Percentiles rank a stretch among this genome's conserved stretches.
Evolutionary conservation across 2,113 vertebrate species (phyloP).

Genomic region (Leucopsar rothschildi): DNA sequence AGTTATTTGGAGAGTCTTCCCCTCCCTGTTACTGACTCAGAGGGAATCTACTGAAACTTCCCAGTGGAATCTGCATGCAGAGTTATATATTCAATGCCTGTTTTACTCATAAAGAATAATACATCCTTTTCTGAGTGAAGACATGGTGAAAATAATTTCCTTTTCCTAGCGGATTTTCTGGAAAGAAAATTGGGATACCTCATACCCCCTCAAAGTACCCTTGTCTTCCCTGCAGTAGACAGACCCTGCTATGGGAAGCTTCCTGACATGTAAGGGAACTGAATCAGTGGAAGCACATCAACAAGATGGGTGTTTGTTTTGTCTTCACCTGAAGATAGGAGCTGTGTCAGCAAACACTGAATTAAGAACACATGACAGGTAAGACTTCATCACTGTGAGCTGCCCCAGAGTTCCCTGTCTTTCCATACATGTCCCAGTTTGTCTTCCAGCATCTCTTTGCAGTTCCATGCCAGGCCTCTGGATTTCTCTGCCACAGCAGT

Average conservation of each 20-base stretch:
- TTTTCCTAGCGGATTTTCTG: not conserved
- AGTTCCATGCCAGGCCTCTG: not conserved
- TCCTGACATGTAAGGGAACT: not conserved
- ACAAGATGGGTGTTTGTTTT: not conserved
- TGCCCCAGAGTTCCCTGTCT: not conserved
- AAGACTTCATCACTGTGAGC: not conserved
- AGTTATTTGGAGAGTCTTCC: not conserved
- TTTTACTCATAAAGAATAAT: not conserved
- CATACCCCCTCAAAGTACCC: accelerated
- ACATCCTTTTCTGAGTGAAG: not conserved
- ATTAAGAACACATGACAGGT: not conserved
- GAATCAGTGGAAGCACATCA: not conserved
- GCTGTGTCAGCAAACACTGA: not conserved
- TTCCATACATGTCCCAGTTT: accelerated
- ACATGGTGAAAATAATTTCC: not conserved
- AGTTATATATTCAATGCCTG: not conserved
- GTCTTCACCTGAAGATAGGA: not conserved
- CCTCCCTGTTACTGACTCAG: not conserved
- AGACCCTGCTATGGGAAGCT: not conserved
- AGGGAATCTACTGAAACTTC: not conserved
- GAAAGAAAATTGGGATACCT: not conserved
- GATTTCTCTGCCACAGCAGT: not conserved
- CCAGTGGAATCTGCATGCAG: not conserved
- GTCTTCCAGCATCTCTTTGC: not conserved
- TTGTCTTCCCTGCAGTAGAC: not conserved